Percentiles rank a stretch among this genome's conserved stretches.
These are phyloP conservation scores for Drosophila ezoana DNA, from an alignment of 2,888 invertebrate species.

Conservation along the genomic window DNA sequence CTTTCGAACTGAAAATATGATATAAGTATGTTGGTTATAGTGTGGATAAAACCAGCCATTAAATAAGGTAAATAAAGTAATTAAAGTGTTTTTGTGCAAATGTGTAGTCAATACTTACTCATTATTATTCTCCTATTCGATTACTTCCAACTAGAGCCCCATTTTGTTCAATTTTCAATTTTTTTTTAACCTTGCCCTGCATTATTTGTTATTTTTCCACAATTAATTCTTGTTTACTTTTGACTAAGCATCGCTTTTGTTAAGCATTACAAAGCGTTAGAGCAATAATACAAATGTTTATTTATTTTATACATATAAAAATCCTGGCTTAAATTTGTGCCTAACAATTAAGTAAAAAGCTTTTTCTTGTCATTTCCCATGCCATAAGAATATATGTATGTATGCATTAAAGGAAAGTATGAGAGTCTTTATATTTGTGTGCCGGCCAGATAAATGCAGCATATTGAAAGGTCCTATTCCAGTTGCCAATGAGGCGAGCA, in stretches of 20 bases:
- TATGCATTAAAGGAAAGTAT: neutral
- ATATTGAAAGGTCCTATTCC: conserved; percentile 12
- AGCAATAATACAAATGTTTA: conserved; percentile 30
- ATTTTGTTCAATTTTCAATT: neutral
- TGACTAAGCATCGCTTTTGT: conserved; percentile 29
- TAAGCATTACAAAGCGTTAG: conserved; percentile 37
- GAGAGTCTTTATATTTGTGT: conserved; percentile 1
- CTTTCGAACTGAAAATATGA: too few species aligned
- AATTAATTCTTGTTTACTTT: conserved; percentile 23
- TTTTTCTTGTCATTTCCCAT: conserved; percentile 37
- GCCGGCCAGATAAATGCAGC: conserved; percentile 11
- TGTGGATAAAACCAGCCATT: too few species aligned
- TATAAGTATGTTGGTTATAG: too few species aligned
- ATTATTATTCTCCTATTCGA: too few species aligned
- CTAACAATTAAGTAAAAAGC: conserved; percentile 70
- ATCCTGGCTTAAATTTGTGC: conserved; percentile 22
- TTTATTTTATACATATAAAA: conserved; percentile 27
- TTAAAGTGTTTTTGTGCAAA: too few species aligned
- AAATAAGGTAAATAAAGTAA: too few species aligned
- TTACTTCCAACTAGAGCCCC: too few species aligned
- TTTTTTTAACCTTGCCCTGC: neutral
- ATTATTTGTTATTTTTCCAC: neutral
- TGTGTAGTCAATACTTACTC: too few species aligned
- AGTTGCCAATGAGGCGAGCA: conserved; percentile 35
- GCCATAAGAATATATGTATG: conserved; percentile 17